phyloP scores from a whole-genome alignment of 2,888 invertebrate species.

The Sycophila texana region DNA sequence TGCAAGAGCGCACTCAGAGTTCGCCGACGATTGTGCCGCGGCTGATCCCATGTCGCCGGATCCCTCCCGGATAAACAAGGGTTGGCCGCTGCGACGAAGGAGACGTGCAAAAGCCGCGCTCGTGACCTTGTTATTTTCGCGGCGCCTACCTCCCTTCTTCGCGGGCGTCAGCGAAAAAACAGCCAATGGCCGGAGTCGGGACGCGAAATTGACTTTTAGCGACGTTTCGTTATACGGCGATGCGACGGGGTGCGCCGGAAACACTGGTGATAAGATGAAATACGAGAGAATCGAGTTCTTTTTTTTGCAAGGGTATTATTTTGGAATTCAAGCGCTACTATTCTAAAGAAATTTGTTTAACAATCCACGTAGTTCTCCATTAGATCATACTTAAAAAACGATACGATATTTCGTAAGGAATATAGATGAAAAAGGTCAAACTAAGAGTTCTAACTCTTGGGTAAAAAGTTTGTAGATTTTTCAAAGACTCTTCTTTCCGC shows the following conservation, averaged over 20 bases:
- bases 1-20: neutral
- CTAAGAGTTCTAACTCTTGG: too few relatives aligned
- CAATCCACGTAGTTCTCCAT: neutral
- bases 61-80: slow-evolving; percentile 38
- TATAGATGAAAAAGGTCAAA: too few relatives aligned
- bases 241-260: neutral
- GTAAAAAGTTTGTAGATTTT: too few relatives aligned
- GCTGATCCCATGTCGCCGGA: slow-evolving; percentile 3
- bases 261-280: neutral
- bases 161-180: neutral
- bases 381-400: neutral
- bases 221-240: slow-evolving; percentile 23
- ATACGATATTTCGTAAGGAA: too few relatives aligned
- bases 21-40: too few relatives aligned
- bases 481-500: too few relatives aligned
- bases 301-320: neutral
- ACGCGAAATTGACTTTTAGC: slow-evolving; percentile 39
- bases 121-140: slow-evolving; percentile 50
- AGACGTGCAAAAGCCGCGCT: neutral
- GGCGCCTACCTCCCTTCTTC: neutral
- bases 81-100: neutral
- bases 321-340: neutral
- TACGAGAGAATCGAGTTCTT: neutral
- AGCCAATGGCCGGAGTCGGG: neutral
- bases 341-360: neutral